Evolutionary conservation across 2,113 vertebrate species (phyloP), one percentile per base, ranked within the genome.

Genomic region (Gadus chalcogrammus): DNA sequence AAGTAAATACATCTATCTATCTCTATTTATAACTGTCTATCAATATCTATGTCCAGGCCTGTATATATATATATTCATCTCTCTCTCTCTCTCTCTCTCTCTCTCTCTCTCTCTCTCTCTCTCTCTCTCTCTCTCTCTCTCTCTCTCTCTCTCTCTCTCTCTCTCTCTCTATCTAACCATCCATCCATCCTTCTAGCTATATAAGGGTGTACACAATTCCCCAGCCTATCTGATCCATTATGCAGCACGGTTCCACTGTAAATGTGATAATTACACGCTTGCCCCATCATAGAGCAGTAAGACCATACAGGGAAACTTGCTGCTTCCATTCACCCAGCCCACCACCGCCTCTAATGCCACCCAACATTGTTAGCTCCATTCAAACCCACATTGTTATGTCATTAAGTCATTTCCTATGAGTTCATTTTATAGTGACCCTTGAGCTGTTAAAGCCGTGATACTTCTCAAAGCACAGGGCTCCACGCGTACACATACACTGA

Each of bases 221-320:
- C 79, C 77, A 67, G 83, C 80, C 88, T 83, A 81, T 67, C 59
- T 74, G 84, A 81, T 78, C 85, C 78, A 86, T 89, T 90, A 90
- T 89, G 90, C 86, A 78, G 83, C 85, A 85, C 88, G 87, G 91
- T 84, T 89, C 90, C 88, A 81, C 80, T 42, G 87, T 89, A 92
- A 93, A 93, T 91, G 91, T 89, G 92, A 93, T 92, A 93, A 93
- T 93, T 91, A 91, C 82, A 90, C 53, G 75, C 86, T 90, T 78
- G 75, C 65, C 79, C 77, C 76, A 82, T 85, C 81, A 80, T 72
- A 84, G 79, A 85, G 79, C 87, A 85, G 88, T 76, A 77, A 78
- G 85, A 78, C 89, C 84, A 85, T 79, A 87, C 88, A 89, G 42
- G 4, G 31, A 88, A 87, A 73, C 86, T 58, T 75, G 73, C 59